Evolutionary conservation across 2,113 vertebrate genomes (phyloP), one percentile per base, ranked within the genome.

Genomic region (Antigone vipio): DNA sequence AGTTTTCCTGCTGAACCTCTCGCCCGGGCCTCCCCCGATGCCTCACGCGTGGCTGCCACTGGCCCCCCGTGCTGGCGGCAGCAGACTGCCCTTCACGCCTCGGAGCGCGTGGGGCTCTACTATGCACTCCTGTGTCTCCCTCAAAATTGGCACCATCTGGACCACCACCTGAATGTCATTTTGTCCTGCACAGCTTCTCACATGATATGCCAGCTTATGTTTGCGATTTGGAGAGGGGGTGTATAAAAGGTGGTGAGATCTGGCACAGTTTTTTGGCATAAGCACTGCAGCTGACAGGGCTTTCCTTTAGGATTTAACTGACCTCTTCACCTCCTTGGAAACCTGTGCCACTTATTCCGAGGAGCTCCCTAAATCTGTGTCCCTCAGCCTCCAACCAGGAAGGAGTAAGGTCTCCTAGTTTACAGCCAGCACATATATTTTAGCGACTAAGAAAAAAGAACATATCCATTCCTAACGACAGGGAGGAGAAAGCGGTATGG

Each of bases 131-230:
- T 53, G 93, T 90, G 92, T 95, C 90, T 97, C 92, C 77, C 91
- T 97, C 95, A 91, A 92, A 97, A 97, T 77, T 97, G 96, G 97
- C 95, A 97, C 97, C 98, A 97, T 98, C 96, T 98, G 97, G 96
- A 95, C 97, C 91, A 93, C 97, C 97, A 98, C 98, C 98, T 98
- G 97, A 95, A 97, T 64, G 81, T 88, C 67, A 94, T 87, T 96
- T 96, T 96, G 94, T 78, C 92, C 96, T 96, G 89, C 72, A 72
- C 77, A 89, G 86, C 78, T 95, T 95, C 79, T 63, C 95, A 95
- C 52, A 83, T 84, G 60, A 93, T 96, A 96, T 97, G 97, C 94
- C 89, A 97, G 94, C 83, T 95, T 96, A 56, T 92, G 79, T 93
- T 96, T 96, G 88, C 94, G 88, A 95, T 76, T 96, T 71, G 85